A percentile compares a stretch with the other conserved stretches of the same genome.
Evolutionary conservation across 1,140 invertebrate species (phyloP).

Genomic region (Stenopsyche tienmushanensis): DNA sequence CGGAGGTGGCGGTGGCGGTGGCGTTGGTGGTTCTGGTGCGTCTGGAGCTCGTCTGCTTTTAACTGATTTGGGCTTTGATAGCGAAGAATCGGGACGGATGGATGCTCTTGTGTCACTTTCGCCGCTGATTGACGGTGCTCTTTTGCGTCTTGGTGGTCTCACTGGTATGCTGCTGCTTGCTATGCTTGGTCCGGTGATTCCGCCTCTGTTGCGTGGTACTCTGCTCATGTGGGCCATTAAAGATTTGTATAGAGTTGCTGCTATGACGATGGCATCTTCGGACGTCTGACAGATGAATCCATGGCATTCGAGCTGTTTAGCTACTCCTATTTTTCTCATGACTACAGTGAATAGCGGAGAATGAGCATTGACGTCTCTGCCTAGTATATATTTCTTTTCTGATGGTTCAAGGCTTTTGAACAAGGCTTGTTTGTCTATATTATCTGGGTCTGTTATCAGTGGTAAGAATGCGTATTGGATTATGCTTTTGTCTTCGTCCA

Average conservation of each 20-base stretch:
- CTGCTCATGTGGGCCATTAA: constrained; percentile 75
- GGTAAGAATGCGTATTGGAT: constrained; percentile 77
- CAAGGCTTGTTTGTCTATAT: constrained; percentile 69
- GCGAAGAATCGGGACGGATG: constrained; percentile 18
- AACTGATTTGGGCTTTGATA: constrained; percentile 42
- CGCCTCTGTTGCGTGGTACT: constrained; percentile 65
- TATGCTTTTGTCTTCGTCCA: constrained; percentile 52
- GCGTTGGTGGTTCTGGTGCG: constrained; percentile 47
- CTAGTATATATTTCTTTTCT: constrained; percentile 59
- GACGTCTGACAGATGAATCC: constrained; percentile 84
- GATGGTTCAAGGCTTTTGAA: constrained; percentile 58
- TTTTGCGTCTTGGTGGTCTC: constrained; percentile 60
- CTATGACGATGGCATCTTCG: constrained; percentile 87
- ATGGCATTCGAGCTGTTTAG: constrained; percentile 83
- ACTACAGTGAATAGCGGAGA: constrained; percentile 89
- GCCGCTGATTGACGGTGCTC: constrained; percentile 58
- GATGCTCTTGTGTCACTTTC: constrained; percentile 55
- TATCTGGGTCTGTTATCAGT: constrained; percentile 80
- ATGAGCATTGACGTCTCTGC: constrained; percentile 61
- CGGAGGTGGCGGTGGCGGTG: constrained; percentile 45
- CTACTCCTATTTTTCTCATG: constrained; percentile 77
- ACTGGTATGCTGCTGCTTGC: constrained; percentile 58
- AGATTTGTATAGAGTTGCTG: constrained; percentile 84
- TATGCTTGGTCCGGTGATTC: constrained; percentile 68
- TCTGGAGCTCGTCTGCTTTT: constrained; percentile 46